A percentile compares a stretch with the other conserved stretches of the same genome.
Conservation (phyloP, 1,140 invertebrate species). For the Acyrthosiphon pisum region DNA sequence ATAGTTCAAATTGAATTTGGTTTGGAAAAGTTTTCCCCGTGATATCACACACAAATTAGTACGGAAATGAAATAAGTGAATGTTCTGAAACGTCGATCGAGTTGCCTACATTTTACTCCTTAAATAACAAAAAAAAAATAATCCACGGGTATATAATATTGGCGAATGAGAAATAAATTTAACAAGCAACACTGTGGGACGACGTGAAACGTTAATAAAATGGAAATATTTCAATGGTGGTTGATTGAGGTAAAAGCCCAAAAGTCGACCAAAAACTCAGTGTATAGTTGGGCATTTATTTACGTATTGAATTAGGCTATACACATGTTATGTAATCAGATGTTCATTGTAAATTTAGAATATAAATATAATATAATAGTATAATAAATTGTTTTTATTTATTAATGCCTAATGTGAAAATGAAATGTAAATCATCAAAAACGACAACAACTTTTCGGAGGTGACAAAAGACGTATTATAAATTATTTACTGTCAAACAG, state of each 20-base stretch:
- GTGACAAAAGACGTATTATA: too few relatives aligned
- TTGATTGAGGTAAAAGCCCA: background rate
- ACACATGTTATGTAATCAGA: background rate
- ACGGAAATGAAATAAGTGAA: background rate
- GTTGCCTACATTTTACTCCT: background rate
- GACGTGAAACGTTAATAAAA: background rate
- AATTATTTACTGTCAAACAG: too few relatives aligned
- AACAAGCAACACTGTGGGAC: background rate
- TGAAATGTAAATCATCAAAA: too few relatives aligned
- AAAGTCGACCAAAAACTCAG: background rate
- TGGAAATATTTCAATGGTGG: background rate
- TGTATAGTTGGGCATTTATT: background rate
- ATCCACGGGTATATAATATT: background rate
- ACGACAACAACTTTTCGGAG: too few relatives aligned
- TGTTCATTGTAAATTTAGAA: background rate
- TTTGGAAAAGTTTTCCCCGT: background rate
- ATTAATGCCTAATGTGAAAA: background rate
- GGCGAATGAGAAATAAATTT: background rate
- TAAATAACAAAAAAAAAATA: background rate
- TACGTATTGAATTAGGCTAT: background rate
- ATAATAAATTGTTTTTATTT: background rate
- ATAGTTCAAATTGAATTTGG: background rate
- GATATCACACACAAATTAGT: background rate
- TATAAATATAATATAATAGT: background rate
- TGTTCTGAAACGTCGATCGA: background rate